Evolutionary conservation across 2,113 vertebrate species (phyloP), one percentile per base, ranked within the genome.

Genomic region (Australoheros scitulus): DNA sequence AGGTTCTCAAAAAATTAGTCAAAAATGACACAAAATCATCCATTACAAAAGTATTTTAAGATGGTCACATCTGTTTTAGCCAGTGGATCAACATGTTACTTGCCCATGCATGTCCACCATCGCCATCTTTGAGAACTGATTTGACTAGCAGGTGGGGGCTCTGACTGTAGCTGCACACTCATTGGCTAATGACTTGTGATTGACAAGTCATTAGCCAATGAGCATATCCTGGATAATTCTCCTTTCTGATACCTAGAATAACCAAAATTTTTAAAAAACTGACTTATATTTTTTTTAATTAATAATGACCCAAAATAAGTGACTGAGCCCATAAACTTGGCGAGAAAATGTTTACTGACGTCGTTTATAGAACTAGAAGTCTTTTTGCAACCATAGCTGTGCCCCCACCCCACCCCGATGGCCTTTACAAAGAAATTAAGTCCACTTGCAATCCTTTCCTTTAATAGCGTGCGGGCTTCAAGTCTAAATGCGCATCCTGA

Each of bases 81-180:
- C 9, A 68, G 64, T 47, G 22, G 41, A 26, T 6, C 64, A 68
- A 47, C 41, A 50, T 26, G 15, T 68, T 47, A 47, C 64, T 29
- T 22, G 13, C 41, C 13, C 4, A 14, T 14, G 13, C 38, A 47
- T 70, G 26, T 18, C 5, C 0, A 0, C 43, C 24, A 70, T 50
- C 0, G 3, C 18, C 41, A 1, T 26, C 47, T 11, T 68, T 68
- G 64, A 47, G 47, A 47, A 22, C 2, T 0, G 8, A 0, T 0
- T 7, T 0, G 1, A 24, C 14, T 52, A 3, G 0, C 63, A 26
- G 38, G 63, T 43, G 36, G 41, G 22, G 11, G n/a, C 4, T 24
- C 63, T 47, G 38, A 43, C 64, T 68, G 64, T 26, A 68, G 47
- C 41, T 26, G 22, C 22, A 24, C 13, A 68, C 14, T 18, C 0